Percentiles rank a stretch among this genome's conserved stretches.
Conservation (phyloP, 2,888 invertebrate genomes). For the Athalia circularis region DNA sequence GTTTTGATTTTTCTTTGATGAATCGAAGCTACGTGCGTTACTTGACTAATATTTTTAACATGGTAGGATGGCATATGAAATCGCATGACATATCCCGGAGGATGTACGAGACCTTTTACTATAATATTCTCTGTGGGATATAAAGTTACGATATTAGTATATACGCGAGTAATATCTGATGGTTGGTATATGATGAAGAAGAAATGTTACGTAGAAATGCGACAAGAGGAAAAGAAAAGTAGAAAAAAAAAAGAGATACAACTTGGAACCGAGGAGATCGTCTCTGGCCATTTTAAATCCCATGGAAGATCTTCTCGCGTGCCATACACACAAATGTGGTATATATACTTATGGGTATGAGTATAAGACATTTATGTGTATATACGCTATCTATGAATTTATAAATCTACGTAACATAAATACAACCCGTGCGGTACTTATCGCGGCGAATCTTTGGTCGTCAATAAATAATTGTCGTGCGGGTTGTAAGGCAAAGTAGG, state of each 20-base stretch:
- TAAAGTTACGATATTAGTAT: conserved; percentile 31
- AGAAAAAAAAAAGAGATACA: neutral
- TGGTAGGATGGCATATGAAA: neutral
- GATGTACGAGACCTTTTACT: neutral
- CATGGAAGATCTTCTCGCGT: neutral
- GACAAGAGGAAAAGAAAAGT: neutral
- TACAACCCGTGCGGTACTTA: too few species aligned
- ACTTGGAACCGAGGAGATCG: neutral
- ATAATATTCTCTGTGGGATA: conserved; percentile 29
- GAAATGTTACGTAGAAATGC: neutral
- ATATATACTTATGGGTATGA: neutral
- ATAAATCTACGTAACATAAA: too few species aligned
- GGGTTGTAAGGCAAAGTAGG: too few species aligned
- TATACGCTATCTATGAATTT: too few species aligned
- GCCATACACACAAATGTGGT: neutral
- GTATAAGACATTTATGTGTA: neutral
- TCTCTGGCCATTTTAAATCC: neutral
- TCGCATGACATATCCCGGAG: too few species aligned
- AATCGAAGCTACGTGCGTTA: neutral
- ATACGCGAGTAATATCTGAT: conserved; percentile 27
- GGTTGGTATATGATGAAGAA: conserved; percentile 8
- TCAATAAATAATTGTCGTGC: too few species aligned
- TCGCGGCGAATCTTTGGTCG: too few species aligned
- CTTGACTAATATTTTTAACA: conserved; percentile 36
- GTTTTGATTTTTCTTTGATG: too few species aligned